phyloP scores from a whole-genome alignment of 2,888 invertebrate species.

The Lasioglossum pauxillum region DNA sequence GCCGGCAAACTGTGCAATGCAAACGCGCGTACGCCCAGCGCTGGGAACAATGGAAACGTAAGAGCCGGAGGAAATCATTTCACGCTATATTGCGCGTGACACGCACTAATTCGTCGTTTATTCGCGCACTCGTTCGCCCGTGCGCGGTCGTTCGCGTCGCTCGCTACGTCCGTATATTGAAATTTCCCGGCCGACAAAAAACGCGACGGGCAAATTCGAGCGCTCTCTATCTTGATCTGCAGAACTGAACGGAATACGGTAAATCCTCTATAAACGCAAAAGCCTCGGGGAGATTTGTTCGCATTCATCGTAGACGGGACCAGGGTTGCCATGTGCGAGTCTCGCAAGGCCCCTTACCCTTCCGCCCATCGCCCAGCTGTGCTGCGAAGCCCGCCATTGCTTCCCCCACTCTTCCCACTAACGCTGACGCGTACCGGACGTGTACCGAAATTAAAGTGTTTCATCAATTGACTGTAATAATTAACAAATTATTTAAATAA shows the following conservation, averaged over 20 bases:
- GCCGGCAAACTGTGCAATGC: conserved; percentile 44
- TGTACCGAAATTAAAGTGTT: too few relatives aligned
- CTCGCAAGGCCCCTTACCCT: too few relatives aligned
- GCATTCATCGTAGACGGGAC: too few relatives aligned
- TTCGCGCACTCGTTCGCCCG: conserved; percentile 40
- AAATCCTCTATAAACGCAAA: too few relatives aligned
- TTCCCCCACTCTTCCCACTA: too few relatives aligned
- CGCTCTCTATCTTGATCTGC: neutral
- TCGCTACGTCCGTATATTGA: neutral
- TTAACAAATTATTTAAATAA: too few relatives aligned
- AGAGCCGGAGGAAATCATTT: conserved; percentile 56
- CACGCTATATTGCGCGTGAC: conserved; percentile 57
- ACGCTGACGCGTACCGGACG: too few relatives aligned
- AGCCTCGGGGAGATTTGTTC: too few relatives aligned
- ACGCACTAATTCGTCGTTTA: conserved; percentile 61
- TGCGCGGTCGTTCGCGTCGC: neutral
- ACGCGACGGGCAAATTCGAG: neutral
- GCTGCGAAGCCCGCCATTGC: too few relatives aligned
- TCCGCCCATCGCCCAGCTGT: too few relatives aligned
- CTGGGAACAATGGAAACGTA: conserved; percentile 47
- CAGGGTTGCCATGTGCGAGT: too few relatives aligned
- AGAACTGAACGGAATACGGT: neutral
- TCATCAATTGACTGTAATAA: too few relatives aligned
- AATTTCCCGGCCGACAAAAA: neutral
- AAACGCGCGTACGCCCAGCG: conserved; percentile 37